Base-by-base conservation (phyloP, 1,140 invertebrate genomes). In the Sarcophaga peregrina region DNA sequence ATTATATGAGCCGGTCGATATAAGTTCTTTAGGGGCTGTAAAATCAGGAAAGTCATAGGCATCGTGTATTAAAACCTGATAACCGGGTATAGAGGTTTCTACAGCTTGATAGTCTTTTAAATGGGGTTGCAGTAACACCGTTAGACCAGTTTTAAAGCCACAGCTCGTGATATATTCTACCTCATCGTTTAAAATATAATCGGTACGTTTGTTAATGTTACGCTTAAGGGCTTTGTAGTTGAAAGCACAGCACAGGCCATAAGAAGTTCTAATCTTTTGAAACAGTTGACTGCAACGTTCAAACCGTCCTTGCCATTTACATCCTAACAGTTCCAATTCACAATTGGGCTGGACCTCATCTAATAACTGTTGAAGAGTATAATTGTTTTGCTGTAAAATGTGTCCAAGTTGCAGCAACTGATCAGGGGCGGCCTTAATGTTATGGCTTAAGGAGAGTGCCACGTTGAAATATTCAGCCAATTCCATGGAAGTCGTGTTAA, bases 191-290 rank as follows among this genome's bases (percentile, higher is more conserved):
- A 1, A 17, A 13, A 20, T 3, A 15, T 47, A 68, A 72, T 73
- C 17, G 3, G 9, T 52, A 8, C n/a, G n/a, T 68, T 68, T 68
- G n/a, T 68, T 68, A 9, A 20, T 7, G 7, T 9, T 62, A 72
- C 72, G 8, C 46, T 17, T 25, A 48, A 80, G 20, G 20, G 62
- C 17, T 20, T 68, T 20, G 9, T 93, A 93, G 85, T 93, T 94
- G 83, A 94, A 94, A 11, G 91, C 91, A 85, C 94, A 95, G 80
- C 94, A 95, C 6, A 92, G 83, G 15, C 92, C 92, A 54, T 93
- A 87, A 1, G 91, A 84, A 0, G 92, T 92, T 82, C 91, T 91
- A 3, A 92, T 89, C 54, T 89, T 86, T 25, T 91, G 85, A 83
- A 95, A 93, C 3, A 94, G 82, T 13, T 87, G 85, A 0, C 90